Conservation (phyloP, 1,140 invertebrate genomes). For the Melanaphis sacchari region DNA sequence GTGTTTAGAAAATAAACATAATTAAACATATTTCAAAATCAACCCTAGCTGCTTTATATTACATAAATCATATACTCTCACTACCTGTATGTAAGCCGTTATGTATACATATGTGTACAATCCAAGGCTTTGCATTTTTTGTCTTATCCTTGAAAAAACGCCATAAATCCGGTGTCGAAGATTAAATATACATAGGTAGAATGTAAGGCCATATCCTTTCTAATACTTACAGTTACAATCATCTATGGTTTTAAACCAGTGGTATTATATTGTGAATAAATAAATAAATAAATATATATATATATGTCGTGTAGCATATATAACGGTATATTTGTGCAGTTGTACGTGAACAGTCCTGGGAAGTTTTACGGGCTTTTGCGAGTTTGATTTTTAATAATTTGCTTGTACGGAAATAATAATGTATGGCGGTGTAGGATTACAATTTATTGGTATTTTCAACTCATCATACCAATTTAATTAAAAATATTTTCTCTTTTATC, state of each 20-base stretch:
- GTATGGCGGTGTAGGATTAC: neutral
- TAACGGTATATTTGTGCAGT: neutral
- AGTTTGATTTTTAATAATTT: conserved; percentile 10
- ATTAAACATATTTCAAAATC: neutral
- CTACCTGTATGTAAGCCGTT: neutral
- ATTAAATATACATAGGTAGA: neutral
- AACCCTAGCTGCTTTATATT: neutral
- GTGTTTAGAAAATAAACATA: neutral
- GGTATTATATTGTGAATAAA: neutral
- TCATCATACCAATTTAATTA: neutral
- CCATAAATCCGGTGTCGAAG: neutral
- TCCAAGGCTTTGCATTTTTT: neutral
- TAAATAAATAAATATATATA: neutral
- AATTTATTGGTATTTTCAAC: neutral
- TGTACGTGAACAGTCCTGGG: neutral
- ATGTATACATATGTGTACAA: neutral
- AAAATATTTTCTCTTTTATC: neutral
- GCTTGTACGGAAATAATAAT: neutral
- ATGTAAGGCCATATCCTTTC: neutral
- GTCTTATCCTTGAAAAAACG: neutral
- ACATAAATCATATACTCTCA: neutral
- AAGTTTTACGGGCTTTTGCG: neutral
- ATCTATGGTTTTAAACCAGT: neutral
- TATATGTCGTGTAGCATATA: neutral
- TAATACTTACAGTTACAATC: neutral